phyloP scores from a whole-genome alignment of 2,797 vertebrate species.

The Schizothorax lantsangensis region DNA sequence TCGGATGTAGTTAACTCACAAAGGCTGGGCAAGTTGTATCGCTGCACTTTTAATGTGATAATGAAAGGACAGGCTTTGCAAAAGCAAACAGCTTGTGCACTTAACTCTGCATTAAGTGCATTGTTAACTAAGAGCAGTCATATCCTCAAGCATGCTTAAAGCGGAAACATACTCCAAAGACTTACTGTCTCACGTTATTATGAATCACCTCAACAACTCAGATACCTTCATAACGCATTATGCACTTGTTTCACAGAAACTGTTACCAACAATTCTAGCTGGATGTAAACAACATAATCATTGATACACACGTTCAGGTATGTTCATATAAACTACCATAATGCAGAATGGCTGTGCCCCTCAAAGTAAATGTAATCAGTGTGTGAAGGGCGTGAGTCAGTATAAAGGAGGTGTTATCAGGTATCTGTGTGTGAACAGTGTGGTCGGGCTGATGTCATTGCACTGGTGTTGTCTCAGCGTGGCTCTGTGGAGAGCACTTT shows the following conservation, averaged over 20 bases:
- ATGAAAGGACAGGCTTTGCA: slow-evolving; percentile 20
- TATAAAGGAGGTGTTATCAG: slow-evolving; percentile 32
- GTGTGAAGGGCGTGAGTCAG: slow-evolving; percentile 35
- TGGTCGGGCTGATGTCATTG: slow-evolving; percentile 51
- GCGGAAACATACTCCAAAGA: slow-evolving; percentile 8
- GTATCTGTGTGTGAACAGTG: slow-evolving; percentile 45
- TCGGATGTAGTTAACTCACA: slow-evolving; percentile 31
- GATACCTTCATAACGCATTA: not conserved
- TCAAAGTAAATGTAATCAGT: slow-evolving; percentile 37
- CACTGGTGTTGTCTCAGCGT: slow-evolving; percentile 39
- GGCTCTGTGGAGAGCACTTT: slow-evolving; percentile 71
- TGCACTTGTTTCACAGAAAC: not conserved
- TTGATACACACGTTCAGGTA: not conserved
- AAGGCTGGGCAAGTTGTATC: slow-evolving; percentile 14
- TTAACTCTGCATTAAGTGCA: slow-evolving; percentile 47
- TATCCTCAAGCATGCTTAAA: slow-evolving; percentile 30
- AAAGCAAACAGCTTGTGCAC: slow-evolving; percentile 49
- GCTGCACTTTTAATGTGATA: slow-evolving; percentile 45
- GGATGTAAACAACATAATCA: not conserved
- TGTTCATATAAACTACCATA: slow-evolving; percentile 3
- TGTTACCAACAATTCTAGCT: not conserved
- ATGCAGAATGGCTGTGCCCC: not conserved
- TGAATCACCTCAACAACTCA: not conserved
- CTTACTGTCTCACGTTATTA: not conserved
- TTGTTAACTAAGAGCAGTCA: slow-evolving; percentile 48